phyloP scores from a whole-genome alignment of 2,797 vertebrate species.

The Pteropus rufus region DNA sequence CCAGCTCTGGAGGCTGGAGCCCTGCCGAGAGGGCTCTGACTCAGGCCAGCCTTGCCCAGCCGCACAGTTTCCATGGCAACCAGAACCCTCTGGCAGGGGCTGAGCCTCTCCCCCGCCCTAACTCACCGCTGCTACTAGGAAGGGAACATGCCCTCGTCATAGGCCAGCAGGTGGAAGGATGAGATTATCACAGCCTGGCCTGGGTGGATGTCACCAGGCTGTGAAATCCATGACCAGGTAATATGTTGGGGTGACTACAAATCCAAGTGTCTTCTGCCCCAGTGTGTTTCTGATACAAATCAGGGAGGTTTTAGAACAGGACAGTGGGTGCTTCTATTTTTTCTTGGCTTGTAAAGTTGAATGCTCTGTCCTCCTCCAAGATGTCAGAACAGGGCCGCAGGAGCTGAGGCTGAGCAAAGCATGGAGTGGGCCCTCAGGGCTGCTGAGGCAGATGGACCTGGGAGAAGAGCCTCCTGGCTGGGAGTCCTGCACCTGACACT shows the following conservation, averaged over 20 bases:
- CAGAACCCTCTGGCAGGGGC: neutral
- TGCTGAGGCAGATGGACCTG: no score
- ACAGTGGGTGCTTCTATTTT: fast-evolving
- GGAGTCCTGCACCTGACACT: neutral
- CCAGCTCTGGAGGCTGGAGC: neutral
- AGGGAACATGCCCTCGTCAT: neutral
- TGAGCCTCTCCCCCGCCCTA: neutral
- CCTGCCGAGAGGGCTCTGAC: neutral
- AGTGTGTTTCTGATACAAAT: neutral
- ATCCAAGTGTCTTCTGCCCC: fast-evolving
- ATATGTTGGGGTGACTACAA: no score
- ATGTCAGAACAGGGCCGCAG: neutral
- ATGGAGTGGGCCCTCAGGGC: neutral
- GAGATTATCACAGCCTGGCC: neutral
- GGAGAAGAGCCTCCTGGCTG: fast-evolving
- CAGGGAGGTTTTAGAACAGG: neutral
- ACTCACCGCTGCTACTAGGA: neutral
- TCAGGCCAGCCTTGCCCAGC: neutral
- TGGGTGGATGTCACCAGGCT: no score
- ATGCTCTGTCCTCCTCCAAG: no score
- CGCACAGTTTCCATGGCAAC: neutral
- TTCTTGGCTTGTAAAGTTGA: neutral
- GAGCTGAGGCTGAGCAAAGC: neutral
- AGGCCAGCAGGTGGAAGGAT: neutral
- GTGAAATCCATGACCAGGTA: neutral